Evolutionary conservation across 2,888 invertebrate species (phyloP), one percentile per base, ranked within the genome.

Genomic region (Nycteola revayana): DNA sequence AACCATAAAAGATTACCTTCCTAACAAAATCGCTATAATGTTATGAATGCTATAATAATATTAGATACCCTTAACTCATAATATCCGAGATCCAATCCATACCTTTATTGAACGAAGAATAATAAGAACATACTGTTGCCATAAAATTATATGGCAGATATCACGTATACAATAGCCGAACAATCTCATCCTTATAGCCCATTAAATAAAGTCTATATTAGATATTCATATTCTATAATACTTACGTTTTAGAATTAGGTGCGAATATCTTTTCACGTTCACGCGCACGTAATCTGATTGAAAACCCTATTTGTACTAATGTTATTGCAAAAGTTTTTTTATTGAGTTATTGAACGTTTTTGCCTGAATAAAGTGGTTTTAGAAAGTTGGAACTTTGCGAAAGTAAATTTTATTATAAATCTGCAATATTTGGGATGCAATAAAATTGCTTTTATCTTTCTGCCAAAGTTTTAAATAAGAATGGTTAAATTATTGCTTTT

Each of bases 101-200:
- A 41, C 50, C 51, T 52, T 54, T 54, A 59, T 55, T 42, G 42
- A 51, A 50, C 39, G 53, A 50, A 51, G 47, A 56, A 57, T 59
- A 59, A 59, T 55, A 54, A 39, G 46, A 53, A 53, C 48, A 55
- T 44, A 59, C 42, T 35, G 22, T 20, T 31, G 21, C 33, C 50
- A 57, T 65, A 56, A 65, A 62, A 53, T 65, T 56, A 60, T 65
- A 65, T 48, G 50, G 28, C 29, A 17, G 38, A 29, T 42, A 38
- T 40, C 47, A 45, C 44, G 33, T 42, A 32, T 28, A 35, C 25
- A 35, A 43, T 39, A 43, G 24, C 37, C 49, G 42, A 34, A 36
- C 36, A 53, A 51, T 55, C 48, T 39, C 33, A 47, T 47, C 57
- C 54, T 50, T 58, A 56, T 21, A 6, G 25, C 32, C 30, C 36